Base-by-base conservation (phyloP, 2,797 vertebrate species). In the Furcifer pardalis region DNA sequence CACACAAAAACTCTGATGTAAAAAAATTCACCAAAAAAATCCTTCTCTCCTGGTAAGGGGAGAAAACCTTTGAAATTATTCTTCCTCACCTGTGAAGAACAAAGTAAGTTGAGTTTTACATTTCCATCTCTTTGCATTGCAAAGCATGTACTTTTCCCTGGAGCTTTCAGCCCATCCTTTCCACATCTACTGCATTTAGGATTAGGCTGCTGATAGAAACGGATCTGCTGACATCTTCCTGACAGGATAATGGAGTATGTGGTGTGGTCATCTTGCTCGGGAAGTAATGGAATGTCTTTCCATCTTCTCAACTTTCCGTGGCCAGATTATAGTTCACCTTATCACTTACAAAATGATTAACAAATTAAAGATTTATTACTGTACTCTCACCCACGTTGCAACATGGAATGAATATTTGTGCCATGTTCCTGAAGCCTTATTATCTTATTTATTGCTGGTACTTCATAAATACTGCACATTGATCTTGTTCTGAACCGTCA, bases 341-440 rank as follows among this genome's bases (percentile, higher is more conserved):
- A 84, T 76, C 59, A 77, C 73, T 92, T 93, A 87, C 60, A 81
- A 75, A 73, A 87, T 85, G 84, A 82, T 84, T 91, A 90, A 84
- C 84, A 89, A 84, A 89, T 72, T 79, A 77, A 60, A 87, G 75
- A 49, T 85, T 83, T 84, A 74, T 88, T 79, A 73, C 27, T 74
- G 23, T 35, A 78, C 19, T 2, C 9, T 75, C 46, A 8, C 5
- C 4, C 44, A 40, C 88, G 91, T 87, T 89, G 32, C 23, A 90
- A 68, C 84, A 83, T 63, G 86, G 73, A 82, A 80, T 79, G 85
- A 92, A 91, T 88, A 87, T 40, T 88, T 87, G 49, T 2, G 0
- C 46, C 86, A 69, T 84, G 4, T 84, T 89, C 72, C 69, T 75
- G 49, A 87, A 85, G 84, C 25, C 0, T 1, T 35, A 77, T 44